Conservation (phyloP, 2,113 vertebrate genomes). For the Melospiza melodia region DNA sequence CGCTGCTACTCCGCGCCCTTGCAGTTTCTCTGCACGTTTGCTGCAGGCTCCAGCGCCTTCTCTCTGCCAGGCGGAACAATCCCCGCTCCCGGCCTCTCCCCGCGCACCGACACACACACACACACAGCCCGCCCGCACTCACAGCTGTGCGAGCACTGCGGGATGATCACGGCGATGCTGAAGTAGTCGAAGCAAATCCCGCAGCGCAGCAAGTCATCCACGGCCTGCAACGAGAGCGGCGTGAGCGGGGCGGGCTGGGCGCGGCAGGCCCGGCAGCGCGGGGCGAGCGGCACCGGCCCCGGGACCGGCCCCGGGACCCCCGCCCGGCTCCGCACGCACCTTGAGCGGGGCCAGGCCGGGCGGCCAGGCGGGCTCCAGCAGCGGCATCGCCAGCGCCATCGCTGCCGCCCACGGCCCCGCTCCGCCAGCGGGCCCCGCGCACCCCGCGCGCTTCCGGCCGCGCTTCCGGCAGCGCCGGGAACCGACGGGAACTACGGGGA, state of each 20-base stretch:
- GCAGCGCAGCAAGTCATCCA: conserved; percentile 88
- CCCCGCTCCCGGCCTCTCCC: fast-evolving
- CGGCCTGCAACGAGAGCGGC: conserved; percentile 69
- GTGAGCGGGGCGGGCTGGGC: background rate
- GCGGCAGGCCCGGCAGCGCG: background rate
- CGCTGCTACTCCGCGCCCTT: background rate
- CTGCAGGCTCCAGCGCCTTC: background rate
- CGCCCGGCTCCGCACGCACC: too few species aligned
- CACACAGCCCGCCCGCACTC: conserved; percentile 63
- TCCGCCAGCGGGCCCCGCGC: too few species aligned
- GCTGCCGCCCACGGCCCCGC: too few species aligned
- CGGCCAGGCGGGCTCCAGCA: too few species aligned
- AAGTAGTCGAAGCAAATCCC: conserved; percentile 96
- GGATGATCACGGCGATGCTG: conserved; percentile 91
- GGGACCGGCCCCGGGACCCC: too few species aligned
- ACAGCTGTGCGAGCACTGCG: conserved; percentile 96
- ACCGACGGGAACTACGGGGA: too few species aligned
- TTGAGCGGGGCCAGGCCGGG: too few species aligned
- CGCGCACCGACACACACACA: too few species aligned
- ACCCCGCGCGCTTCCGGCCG: too few species aligned
- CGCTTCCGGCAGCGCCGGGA: too few species aligned
- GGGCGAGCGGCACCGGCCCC: background rate
- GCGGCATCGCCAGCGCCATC: too few species aligned
- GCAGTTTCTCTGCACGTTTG: fast-evolving
- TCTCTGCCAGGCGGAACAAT: fast-evolving